A percentile compares a stretch with the other conserved stretches of the same genome.
phyloP scores from a whole-genome alignment of 2,113 vertebrate genomes.

The Hiodon tergisus region DNA sequence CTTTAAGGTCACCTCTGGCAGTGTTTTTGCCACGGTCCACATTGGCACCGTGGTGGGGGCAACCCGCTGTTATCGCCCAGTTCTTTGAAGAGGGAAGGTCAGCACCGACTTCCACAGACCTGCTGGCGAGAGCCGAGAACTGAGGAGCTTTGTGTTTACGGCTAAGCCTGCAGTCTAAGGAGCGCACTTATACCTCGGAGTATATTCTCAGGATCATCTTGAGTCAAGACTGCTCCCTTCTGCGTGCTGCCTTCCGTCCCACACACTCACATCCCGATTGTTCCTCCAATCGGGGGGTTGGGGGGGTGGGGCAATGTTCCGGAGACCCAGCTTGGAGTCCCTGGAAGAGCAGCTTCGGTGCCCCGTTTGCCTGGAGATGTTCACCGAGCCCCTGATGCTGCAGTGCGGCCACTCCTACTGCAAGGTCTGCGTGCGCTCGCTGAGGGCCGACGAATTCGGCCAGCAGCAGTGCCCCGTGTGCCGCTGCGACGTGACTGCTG shows the following conservation, averaged over 20 bases:
- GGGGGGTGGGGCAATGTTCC: slow-evolving; percentile 49
- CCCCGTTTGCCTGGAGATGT: slow-evolving; percentile 73
- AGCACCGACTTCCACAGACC: background rate
- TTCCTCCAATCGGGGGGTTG: background rate
- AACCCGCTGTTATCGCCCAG: background rate
- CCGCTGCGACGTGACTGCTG: slow-evolving; percentile 57
- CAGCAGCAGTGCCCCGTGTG: slow-evolving; percentile 69
- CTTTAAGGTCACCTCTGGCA: slow-evolving; percentile 8
- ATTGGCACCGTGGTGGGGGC: background rate
- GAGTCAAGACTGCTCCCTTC: background rate
- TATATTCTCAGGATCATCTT: no score
- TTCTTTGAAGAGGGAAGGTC: background rate
- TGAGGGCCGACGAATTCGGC: slow-evolving; percentile 48
- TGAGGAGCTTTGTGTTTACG: background rate
- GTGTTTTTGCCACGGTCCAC: background rate
- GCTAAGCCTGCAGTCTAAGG: background rate
- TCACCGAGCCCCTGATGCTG: slow-evolving; percentile 72
- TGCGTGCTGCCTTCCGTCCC: background rate
- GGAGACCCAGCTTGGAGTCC: slow-evolving; percentile 47
- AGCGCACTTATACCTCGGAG: no score
- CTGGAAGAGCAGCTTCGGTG: slow-evolving; percentile 73
- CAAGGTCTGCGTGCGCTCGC: slow-evolving; percentile 58
- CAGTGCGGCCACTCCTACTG: slow-evolving; percentile 76
- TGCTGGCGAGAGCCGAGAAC: background rate
- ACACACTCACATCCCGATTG: background rate